Percentiles rank a stretch among this genome's conserved stretches.
phyloP scores from a whole-genome alignment of 2,113 vertebrate species.

The Leucosticte australis region DNA sequence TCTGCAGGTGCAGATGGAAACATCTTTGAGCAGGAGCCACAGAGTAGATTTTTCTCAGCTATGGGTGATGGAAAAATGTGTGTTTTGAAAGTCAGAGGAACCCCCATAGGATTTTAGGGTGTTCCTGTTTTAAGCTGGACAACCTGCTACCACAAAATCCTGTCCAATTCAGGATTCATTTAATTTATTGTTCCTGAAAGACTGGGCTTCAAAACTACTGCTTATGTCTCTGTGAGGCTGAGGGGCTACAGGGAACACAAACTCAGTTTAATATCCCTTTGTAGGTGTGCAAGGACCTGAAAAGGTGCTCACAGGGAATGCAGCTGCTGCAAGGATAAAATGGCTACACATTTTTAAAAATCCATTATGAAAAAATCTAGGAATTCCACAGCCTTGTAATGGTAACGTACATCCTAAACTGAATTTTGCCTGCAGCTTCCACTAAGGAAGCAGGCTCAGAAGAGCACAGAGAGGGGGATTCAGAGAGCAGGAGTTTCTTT shows the following conservation, averaged over 20 bases:
- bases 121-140: neutral
- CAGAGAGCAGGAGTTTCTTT: neutral
- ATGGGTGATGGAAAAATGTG: neutral
- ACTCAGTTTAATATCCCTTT: neutral
- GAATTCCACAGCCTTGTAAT: neutral
- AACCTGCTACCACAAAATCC: neutral
- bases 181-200: neutral
- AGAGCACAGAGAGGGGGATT: neutral
- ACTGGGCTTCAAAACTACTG: neutral
- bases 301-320: neutral
- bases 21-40: neutral
- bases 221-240: neutral
- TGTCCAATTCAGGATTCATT: neutral
- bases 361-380: neutral
- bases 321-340: neutral
- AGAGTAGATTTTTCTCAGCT: neutral
- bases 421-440: neutral
- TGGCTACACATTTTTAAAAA: neutral
- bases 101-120: neutral
- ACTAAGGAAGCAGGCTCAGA: neutral
- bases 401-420: neutral
- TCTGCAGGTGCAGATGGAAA: neutral
- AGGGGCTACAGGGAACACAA: rapidly evolving
- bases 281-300: neutral
- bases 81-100: neutral